These are phyloP conservation scores for Acipenser oxyrinchus DNA, from an alignment of 2,797 vertebrate species.

Conservation along the genomic window DNA sequence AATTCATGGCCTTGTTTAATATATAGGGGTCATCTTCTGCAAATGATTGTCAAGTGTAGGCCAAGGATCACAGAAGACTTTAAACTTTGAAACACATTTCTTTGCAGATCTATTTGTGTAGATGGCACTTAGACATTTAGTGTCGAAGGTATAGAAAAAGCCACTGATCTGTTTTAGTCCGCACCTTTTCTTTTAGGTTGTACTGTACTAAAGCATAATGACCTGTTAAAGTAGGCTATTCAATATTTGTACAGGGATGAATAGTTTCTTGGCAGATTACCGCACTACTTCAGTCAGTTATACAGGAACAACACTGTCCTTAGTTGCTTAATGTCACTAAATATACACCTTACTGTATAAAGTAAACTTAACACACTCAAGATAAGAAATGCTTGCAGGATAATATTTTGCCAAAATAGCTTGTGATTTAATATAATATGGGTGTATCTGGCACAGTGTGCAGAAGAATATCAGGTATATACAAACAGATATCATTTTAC, in stretches of 20 bases:
- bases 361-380: no score
- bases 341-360: no score
- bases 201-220: no score
- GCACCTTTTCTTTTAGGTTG: no score
- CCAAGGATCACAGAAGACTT: slow-evolving; percentile 10
- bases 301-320: no score
- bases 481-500: background rate
- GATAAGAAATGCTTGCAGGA: slow-evolving; percentile 1
- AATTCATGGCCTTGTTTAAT: slow-evolving; percentile 40
- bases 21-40: slow-evolving; percentile 24
- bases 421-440: slow-evolving; percentile 11
- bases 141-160: no score
- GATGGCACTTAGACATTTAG: slow-evolving; percentile 12
- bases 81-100: slow-evolving; percentile 12
- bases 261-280: no score
- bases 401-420: slow-evolving; percentile 6
- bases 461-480: slow-evolving; percentile 19
- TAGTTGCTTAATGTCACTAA: no score
- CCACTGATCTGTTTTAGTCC: no score
- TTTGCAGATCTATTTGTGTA: background rate
- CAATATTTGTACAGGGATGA: no score
- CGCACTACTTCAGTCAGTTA: no score
- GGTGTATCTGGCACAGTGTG: slow-evolving; percentile 7
- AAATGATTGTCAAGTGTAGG: slow-evolving; percentile 26
- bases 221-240: no score